Evolutionary conservation across 2,888 invertebrate species (phyloP).

Genomic region (Dendrolimus houi): DNA sequence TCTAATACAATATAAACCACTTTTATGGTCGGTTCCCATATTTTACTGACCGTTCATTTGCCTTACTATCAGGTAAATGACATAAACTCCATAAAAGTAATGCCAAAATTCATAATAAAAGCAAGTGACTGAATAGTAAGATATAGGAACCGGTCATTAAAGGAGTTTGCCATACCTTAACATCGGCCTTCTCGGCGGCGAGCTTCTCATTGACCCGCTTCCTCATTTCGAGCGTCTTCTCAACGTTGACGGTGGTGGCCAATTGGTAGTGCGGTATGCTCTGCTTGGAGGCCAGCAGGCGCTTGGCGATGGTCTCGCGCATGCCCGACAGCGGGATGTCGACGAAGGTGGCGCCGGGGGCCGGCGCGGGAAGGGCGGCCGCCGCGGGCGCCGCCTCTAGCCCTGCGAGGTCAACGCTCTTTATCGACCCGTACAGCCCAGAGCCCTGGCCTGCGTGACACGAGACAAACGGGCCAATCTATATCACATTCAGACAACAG

Average conservation of each 20-base stretch:
- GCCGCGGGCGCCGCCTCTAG: conserved; percentile 18
- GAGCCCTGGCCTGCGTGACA: conserved; percentile 78
- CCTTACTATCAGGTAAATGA: too few species aligned
- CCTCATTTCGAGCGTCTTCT: conserved; percentile 85
- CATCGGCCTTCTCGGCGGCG: conserved; percentile 79
- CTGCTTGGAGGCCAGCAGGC: conserved; percentile 91
- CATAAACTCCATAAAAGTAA: too few species aligned
- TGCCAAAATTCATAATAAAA: too few species aligned
- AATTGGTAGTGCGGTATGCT: conserved; percentile 98
- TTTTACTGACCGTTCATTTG: too few species aligned
- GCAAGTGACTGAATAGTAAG: too few species aligned
- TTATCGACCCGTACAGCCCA: conserved; percentile 90
- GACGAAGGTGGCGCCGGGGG: conserved; percentile 72
- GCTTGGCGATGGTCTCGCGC: conserved; percentile 91
- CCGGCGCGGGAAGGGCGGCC: conserved; percentile 32
- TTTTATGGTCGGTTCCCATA: too few species aligned
- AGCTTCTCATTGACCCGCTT: conserved; percentile 86
- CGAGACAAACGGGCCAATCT: conserved; percentile 20
- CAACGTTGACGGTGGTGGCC: conserved; percentile 89
- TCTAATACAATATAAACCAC: too few species aligned
- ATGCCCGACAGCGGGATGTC: conserved; percentile 92
- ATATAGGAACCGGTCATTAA: too few species aligned
- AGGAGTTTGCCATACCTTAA: conserved; percentile 69
- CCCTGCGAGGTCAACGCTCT: conserved; percentile 84
- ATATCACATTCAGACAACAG: not conserved